These are phyloP conservation scores for Diarsia mendica DNA, from an alignment of 2,888 invertebrate species.

Conservation along the genomic window DNA sequence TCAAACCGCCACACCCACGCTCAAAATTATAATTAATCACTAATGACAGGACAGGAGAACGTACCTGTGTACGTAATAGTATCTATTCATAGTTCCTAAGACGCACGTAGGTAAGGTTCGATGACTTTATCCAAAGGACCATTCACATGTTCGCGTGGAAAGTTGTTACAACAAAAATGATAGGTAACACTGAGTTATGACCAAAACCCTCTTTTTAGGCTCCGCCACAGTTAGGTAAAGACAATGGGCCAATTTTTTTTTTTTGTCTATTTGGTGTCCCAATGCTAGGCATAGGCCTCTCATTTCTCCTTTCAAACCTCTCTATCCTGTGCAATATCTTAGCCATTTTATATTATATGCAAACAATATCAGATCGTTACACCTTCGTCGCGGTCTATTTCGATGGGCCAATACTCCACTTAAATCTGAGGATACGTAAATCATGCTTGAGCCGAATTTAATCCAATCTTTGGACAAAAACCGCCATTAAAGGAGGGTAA, in stretches of 20 bases:
- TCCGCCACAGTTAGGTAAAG: not conserved
- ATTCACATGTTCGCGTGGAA: not conserved
- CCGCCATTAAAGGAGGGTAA: not conserved
- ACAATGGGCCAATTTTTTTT: not conserved
- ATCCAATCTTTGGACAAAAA: not conserved
- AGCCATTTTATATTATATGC: too few relatives aligned
- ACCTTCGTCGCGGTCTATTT: too few relatives aligned
- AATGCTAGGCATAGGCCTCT: too few relatives aligned
- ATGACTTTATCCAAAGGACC: slow-evolving; percentile 9
- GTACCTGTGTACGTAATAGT: slow-evolving; percentile 6
- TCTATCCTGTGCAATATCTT: too few relatives aligned
- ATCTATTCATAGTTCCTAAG: slow-evolving; percentile 3
- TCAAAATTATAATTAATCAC: slow-evolving; percentile 46
- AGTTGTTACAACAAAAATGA: not conserved
- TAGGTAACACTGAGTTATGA: too few relatives aligned
- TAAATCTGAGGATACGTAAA: not conserved
- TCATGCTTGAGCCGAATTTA: not conserved
- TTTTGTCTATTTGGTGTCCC: too few relatives aligned
- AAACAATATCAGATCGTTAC: too few relatives aligned
- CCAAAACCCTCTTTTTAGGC: not conserved
- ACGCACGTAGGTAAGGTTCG: slow-evolving; percentile 17
- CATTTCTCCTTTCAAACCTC: too few relatives aligned
- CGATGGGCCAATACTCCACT: not conserved
- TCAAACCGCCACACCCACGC: slow-evolving; percentile 50
- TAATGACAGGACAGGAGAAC: slow-evolving; percentile 43